These are phyloP conservation scores for Liolophura sinensis DNA, from an alignment of 1,140 invertebrate species.

Conservation along the genomic window DNA sequence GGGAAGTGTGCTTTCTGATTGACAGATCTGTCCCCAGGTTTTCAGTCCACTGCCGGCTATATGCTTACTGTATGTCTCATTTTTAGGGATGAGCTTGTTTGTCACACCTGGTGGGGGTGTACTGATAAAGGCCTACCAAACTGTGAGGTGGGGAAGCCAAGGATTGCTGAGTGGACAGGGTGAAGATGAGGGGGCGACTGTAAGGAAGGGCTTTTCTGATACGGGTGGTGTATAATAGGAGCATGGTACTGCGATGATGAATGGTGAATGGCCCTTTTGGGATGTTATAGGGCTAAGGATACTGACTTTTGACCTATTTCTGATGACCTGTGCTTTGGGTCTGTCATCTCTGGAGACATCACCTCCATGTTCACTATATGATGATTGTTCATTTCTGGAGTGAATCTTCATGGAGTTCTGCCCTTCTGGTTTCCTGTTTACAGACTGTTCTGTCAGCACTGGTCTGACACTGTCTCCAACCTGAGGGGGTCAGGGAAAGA, in stretches of 20 bases:
- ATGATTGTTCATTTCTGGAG: too few relatives aligned
- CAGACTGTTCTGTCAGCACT: too few relatives aligned
- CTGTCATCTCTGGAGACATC: too few relatives aligned
- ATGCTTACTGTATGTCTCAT: not conserved
- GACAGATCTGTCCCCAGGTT: conserved; percentile 4
- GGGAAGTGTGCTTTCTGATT: conserved; percentile 7
- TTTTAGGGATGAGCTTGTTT: too few relatives aligned
- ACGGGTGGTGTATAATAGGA: not conserved
- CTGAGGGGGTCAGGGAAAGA: too few relatives aligned
- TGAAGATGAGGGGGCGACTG: not conserved
- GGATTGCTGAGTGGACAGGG: conserved; percentile 4
- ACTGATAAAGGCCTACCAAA: not conserved
- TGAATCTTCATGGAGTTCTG: too few relatives aligned
- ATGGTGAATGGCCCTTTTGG: conserved; percentile 4
- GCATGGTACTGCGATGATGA: not conserved
- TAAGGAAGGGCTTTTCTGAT: not conserved
- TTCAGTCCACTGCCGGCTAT: conserved; percentile 5
- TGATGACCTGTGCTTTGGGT: not conserved
- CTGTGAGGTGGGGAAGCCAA: conserved; percentile 1
- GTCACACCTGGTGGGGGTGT: not conserved
- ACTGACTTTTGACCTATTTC: not conserved
- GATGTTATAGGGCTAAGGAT: not conserved
- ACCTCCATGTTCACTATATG: too few relatives aligned
- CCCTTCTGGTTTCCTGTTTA: too few relatives aligned
- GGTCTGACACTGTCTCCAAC: too few relatives aligned